These are phyloP conservation scores for Ailurus styani DNA, from an alignment of 2,113 vertebrate species.

Conservation along the genomic window DNA sequence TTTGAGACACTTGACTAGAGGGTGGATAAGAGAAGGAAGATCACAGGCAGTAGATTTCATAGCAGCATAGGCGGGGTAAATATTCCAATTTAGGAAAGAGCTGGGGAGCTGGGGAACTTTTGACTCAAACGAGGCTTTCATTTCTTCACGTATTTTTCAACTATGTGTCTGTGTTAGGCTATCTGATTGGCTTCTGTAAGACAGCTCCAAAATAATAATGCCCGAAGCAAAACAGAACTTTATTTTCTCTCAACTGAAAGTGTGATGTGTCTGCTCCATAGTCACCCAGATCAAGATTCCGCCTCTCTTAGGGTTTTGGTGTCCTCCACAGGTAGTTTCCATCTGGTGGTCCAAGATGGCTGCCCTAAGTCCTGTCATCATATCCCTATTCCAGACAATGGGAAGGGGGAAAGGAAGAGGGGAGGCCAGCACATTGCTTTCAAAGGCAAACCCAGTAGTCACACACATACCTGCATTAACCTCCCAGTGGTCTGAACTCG, in stretches of 20 bases:
- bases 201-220: neutral
- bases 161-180: neutral
- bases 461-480: neutral
- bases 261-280: neutral
- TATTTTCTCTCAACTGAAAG: neutral
- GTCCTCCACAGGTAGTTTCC: neutral
- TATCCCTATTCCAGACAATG: neutral
- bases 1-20: neutral
- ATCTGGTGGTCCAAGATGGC: neutral
- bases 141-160: neutral
- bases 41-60: neutral
- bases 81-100: neutral
- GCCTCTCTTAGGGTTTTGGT: neutral
- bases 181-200: neutral
- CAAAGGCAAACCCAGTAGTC: neutral
- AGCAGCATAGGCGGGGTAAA: neutral
- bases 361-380: neutral
- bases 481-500: neutral
- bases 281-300: neutral
- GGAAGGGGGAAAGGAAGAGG: neutral
- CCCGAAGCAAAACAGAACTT: neutral
- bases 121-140: neutral
- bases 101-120: neutral
- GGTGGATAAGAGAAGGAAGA: neutral
- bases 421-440: neutral